phyloP scores from a whole-genome alignment of 2,888 invertebrate genomes.

The Timandra comae region DNA sequence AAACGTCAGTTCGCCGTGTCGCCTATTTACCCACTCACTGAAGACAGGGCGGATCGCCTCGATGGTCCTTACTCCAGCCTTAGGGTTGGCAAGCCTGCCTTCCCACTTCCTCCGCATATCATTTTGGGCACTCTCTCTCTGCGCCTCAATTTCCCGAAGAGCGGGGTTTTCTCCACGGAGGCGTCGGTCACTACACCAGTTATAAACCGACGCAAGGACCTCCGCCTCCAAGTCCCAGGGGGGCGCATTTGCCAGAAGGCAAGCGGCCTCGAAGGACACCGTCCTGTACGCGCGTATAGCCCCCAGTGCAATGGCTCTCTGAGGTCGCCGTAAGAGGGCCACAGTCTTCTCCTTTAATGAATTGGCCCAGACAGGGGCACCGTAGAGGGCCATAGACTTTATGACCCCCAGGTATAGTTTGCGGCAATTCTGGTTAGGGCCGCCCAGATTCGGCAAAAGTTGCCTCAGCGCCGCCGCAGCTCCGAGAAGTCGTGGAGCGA shows the following conservation, averaged over 20 bases:
- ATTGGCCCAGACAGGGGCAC: neutral
- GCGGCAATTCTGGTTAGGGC: neutral
- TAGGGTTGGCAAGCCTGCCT: too few relatives aligned
- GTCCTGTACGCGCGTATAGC: constrained; percentile 6
- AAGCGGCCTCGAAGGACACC: constrained; percentile 6
- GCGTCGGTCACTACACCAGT: too few relatives aligned
- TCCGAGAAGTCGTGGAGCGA: neutral
- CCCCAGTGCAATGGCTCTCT: constrained; percentile 2
- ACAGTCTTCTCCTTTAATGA: too few relatives aligned
- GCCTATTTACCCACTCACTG: too few relatives aligned
- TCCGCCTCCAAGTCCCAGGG: constrained; percentile 9
- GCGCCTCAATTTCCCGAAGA: too few relatives aligned
- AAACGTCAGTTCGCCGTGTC: too few relatives aligned
- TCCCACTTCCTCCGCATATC: too few relatives aligned
- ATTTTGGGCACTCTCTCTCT: too few relatives aligned
- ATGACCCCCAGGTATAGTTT: neutral
- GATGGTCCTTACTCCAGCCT: too few relatives aligned
- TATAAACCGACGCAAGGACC: too few relatives aligned
- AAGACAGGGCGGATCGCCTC: too few relatives aligned
- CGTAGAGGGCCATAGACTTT: constrained; percentile 2
- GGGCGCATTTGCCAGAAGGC: constrained; percentile 3
- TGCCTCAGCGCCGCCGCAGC: constrained; percentile 1
- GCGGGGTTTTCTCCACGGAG: too few relatives aligned
- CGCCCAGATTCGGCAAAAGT: neutral
- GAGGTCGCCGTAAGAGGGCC: neutral